phyloP scores from a whole-genome alignment of 1,140 invertebrate species.

The Saccostrea glomerata region DNA sequence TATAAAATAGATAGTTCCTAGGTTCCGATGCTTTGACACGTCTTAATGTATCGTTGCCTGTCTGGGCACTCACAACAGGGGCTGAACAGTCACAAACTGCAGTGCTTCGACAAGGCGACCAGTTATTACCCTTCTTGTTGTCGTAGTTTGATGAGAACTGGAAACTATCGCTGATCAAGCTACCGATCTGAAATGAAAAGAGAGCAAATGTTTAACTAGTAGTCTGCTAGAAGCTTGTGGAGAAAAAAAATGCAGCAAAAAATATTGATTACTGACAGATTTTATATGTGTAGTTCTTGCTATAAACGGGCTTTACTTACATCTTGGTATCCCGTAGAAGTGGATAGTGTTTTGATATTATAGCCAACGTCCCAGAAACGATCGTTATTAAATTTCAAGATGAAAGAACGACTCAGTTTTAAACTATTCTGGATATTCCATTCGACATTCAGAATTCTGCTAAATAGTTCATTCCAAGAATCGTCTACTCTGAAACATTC shows the following conservation, averaged over 20 bases:
- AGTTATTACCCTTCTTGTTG: neutral
- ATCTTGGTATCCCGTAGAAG: constrained; percentile 38
- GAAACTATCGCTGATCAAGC: neutral
- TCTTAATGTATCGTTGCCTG: constrained; percentile 7
- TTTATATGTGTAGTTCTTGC: no score
- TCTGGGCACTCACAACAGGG: constrained; percentile 1
- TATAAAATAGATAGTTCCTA: constrained; percentile 71
- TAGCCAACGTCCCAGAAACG: constrained; percentile 66
- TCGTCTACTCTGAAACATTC: constrained; percentile 40
- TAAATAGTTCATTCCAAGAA: constrained; percentile 49
- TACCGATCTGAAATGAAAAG: constrained; percentile 76
- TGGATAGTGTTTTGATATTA: constrained; percentile 45
- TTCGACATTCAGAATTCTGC: constrained; percentile 37
- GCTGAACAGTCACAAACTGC: constrained; percentile 32
- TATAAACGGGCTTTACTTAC: neutral
- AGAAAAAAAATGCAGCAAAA: no score
- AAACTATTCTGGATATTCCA: constrained; percentile 41
- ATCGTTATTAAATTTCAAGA: constrained; percentile 60
- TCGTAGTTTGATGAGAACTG: neutral
- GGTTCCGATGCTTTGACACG: constrained; percentile 49
- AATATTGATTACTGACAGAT: no score
- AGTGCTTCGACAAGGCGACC: constrained; percentile 24
- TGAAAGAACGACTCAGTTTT: constrained; percentile 43
- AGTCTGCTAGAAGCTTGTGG: no score
- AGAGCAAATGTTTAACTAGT: constrained; percentile 66